phyloP scores from a whole-genome alignment of 2,113 vertebrate species.

The Oceanodroma tethys region DNA sequence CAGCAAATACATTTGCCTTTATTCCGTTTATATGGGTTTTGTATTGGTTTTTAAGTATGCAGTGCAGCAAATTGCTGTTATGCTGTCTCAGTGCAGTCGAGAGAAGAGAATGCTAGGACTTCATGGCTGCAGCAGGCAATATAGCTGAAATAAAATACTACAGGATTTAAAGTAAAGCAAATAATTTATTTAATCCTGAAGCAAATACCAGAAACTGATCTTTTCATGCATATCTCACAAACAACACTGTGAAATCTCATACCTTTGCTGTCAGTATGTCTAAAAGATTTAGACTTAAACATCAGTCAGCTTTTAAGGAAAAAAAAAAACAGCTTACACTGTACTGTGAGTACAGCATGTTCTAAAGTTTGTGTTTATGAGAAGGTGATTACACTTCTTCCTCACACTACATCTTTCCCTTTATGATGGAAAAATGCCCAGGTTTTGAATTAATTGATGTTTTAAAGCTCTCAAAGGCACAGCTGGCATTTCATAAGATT shows the following conservation, averaged over 20 bases:
- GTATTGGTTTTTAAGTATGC: neutral
- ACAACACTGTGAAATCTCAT: neutral
- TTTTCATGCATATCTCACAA: neutral
- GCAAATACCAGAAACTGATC: neutral
- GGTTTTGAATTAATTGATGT: neutral
- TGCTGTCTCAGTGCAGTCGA: accelerated
- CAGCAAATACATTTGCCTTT: neutral
- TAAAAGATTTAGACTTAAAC: neutral
- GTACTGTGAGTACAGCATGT: neutral
- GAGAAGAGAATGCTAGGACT: neutral
- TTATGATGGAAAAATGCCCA: neutral
- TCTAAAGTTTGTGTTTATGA: neutral
- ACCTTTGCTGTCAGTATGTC: neutral
- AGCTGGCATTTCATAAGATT: neutral
- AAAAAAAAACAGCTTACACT: neutral
- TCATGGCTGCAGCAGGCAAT: neutral
- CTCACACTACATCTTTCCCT: neutral
- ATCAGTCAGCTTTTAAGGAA: neutral
- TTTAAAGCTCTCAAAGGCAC: neutral
- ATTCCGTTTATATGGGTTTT: accelerated
- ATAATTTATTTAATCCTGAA: neutral
- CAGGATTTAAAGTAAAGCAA: neutral
- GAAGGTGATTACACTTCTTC: neutral
- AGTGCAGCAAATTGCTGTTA: neutral
- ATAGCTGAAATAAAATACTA: neutral